Evolutionary conservation across 2,888 invertebrate genomes (phyloP).

Genomic region (Synanthedon vespiformis): DNA sequence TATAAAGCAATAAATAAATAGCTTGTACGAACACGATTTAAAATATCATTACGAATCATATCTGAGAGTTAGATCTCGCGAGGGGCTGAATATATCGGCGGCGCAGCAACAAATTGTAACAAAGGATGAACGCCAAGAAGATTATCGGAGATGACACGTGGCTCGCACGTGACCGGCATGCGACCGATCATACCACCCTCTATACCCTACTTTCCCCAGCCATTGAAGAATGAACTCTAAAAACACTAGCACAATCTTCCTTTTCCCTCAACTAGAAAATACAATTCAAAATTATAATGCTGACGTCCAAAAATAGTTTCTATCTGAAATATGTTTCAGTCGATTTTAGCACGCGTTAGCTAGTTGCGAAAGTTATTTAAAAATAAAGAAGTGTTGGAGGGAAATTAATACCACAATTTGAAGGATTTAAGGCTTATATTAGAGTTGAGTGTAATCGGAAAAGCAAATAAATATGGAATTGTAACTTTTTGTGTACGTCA

Average conservation of each 20-base stretch:
- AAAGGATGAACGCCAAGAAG: constrained; percentile 63
- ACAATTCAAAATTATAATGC: constrained; percentile 10
- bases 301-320: constrained; percentile 20
- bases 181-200: constrained; percentile 39
- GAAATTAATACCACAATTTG: constrained; percentile 69
- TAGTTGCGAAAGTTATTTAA: constrained; percentile 33
- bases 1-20: constrained; percentile 25
- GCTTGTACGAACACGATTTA: constrained; percentile 53
- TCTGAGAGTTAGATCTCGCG: constrained; percentile 54
- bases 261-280: constrained; percentile 5
- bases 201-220: constrained; percentile 29
- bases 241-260: background rate
- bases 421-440: constrained; percentile 65
- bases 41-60: constrained; percentile 66
- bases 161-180: constrained; percentile 55
- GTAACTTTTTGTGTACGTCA: constrained; percentile 28
- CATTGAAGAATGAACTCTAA: constrained; percentile 15
- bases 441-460: constrained; percentile 59
- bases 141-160: constrained; percentile 64
- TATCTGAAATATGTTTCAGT: constrained; percentile 15
- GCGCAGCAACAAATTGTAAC: constrained; percentile 61
- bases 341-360: constrained; percentile 12
- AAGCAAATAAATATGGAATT: constrained; percentile 44
- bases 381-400: constrained; percentile 64
- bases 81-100: constrained; percentile 40